Evolutionary conservation across 1,140 invertebrate genomes (phyloP).

Genomic region (Drosophila pruinosa): DNA sequence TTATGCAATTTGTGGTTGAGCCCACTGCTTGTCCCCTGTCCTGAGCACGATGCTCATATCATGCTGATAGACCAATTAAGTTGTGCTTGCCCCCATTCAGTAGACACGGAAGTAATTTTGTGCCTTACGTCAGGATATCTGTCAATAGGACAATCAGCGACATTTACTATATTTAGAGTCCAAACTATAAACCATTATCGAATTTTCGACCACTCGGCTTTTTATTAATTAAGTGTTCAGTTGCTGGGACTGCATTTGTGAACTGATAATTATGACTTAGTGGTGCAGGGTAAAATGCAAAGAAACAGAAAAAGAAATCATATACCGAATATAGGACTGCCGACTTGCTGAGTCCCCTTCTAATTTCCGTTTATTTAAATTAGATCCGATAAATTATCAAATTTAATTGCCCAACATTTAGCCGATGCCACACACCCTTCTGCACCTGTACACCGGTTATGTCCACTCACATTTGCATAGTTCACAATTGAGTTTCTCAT

Average conservation of each 20-base stretch:
- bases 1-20: constrained; percentile 29
- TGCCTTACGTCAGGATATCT: neutral
- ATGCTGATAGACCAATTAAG: constrained; percentile 52
- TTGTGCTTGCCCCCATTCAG: constrained; percentile 8
- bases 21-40: neutral
- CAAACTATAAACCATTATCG: no score
- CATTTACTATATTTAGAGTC: no score
- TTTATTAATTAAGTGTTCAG: constrained; percentile 12
- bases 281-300: neutral
- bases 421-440: constrained; percentile 16
- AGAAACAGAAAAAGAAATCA: neutral
- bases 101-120: constrained; percentile 22
- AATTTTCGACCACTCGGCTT: constrained; percentile 11
- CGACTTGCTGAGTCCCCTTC: constrained; percentile 23
- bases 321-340: neutral
- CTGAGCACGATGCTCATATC: neutral
- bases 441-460: constrained; percentile 20
- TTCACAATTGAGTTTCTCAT: constrained; percentile 78
- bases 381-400: constrained; percentile 64
- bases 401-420: constrained; percentile 73
- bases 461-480: constrained; percentile 63
- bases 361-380: constrained; percentile 79
- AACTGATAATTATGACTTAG: constrained; percentile 23
- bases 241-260: constrained; percentile 8
- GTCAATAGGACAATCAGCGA: constrained; percentile 7